Conservation (phyloP, 2,113 vertebrate genomes). For the Cacatua alba region DNA sequence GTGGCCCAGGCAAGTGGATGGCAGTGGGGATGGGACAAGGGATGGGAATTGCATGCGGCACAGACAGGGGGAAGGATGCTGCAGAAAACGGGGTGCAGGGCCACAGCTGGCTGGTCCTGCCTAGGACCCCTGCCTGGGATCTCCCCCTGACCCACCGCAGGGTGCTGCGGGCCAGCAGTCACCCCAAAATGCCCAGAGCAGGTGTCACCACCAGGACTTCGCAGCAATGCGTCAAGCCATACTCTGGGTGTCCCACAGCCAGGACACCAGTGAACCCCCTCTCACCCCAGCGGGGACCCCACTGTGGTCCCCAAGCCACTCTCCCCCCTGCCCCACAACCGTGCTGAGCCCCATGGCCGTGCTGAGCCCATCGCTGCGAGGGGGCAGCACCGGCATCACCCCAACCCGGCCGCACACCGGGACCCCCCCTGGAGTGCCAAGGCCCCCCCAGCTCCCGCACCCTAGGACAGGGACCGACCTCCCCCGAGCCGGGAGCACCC, state of each 20-base stretch:
- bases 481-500: neutral
- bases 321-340: neutral
- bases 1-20: neutral
- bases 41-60: neutral
- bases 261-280: neutral
- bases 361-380: neutral
- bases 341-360: neutral
- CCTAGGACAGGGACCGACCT: neutral
- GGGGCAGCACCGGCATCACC: neutral
- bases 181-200: neutral
- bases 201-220: neutral
- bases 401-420: too few species aligned
- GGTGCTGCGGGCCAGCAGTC: neutral
- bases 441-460: neutral
- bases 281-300: neutral
- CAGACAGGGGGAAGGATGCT: neutral
- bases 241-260: neutral
- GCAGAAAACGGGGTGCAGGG: rapidly evolving
- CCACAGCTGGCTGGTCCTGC: neutral
- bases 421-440: neutral
- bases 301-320: neutral
- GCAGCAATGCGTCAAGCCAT: rapidly evolving
- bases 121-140: neutral
- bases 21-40: neutral
- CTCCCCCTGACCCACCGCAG: neutral